Evolutionary conservation across 37 sponge, comb jelly and placozoan genomes (phyloP).

Genomic region (Ephydatia muelleri): DNA sequence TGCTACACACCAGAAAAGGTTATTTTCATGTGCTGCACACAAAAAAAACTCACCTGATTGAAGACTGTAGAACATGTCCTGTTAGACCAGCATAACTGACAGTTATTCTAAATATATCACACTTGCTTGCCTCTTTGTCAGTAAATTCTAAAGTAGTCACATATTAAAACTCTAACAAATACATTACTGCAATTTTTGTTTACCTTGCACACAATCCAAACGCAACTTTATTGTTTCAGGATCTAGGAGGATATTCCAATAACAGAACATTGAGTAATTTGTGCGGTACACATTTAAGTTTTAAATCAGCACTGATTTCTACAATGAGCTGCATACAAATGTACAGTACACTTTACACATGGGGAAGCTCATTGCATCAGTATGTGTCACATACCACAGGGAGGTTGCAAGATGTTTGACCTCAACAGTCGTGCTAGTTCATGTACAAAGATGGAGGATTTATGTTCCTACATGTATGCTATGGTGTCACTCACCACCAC

Average conservation of each 20-base stretch:
- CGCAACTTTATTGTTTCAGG: conserved; percentile 81
- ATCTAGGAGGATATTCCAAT: conserved; percentile 41
- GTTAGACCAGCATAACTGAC: background rate
- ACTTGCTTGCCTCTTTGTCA: conserved; percentile 69
- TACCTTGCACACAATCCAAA: conserved; percentile 89
- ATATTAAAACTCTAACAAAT: background rate
- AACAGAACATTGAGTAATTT: too few species aligned
- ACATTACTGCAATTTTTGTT: background rate
- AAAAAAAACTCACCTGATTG: conserved; percentile 59
- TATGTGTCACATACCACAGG: conserved; percentile 68
- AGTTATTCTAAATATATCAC: background rate
- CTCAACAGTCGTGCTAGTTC: conserved; percentile 77
- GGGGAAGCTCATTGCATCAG: too few species aligned
- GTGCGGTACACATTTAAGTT: too few species aligned
- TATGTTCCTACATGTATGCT: background rate
- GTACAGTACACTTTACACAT: too few species aligned
- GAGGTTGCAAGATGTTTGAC: conserved; percentile 96
- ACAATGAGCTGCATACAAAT: too few species aligned
- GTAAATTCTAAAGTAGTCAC: conserved; percentile 70
- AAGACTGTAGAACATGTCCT: conserved; percentile 87
- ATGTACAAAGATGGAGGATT: background rate
- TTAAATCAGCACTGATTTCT: too few species aligned
- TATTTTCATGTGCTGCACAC: background rate
- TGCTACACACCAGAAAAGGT: conserved; percentile 26
- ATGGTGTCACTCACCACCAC: conserved; percentile 67